Evolutionary conservation across 2,797 vertebrate species (phyloP), one percentile per base, ranked within the genome.

Genomic region (Anomalospiza imberbis): DNA sequence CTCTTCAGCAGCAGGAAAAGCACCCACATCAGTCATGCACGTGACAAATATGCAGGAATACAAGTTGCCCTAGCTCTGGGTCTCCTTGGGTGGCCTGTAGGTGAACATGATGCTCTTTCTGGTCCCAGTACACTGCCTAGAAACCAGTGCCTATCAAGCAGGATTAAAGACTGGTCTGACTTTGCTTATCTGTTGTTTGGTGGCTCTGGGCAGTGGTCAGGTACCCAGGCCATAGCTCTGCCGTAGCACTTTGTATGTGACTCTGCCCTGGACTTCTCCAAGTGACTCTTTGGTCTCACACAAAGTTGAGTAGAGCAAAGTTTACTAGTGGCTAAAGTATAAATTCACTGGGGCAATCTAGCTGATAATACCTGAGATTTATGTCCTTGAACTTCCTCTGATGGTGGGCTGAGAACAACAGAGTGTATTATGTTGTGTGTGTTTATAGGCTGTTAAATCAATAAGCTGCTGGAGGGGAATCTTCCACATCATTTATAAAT

Each of bases 401-500:
- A 26, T 53, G 71, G 54, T 36, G 29, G n/a, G 48, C 55, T 75
- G 80, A 62, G 32, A 79, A 67, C 55, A 40, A 57, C 21, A 40
- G 63, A 73, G 89, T n/a, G 12, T 47, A 32, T 60, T 82, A 26
- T 19, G 65, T 9, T 58, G 44, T 71, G n/a, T 74, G 36, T 73
- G n/a, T 67, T 89, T 84, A 77, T 66, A 72, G 87, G 83, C 81
- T 89, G 60, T 50, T 91, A 71, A 93, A 89, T 97, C 94, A 88
- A 95, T 96, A 78, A 36, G 19, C 53, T 94, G 89, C 92, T 81
- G 89, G 58, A 95, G 92, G 93, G 91, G 48, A 95, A 91, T 94
- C 78, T 94, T 95, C 93, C 94, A 89, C 93, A 78, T 78, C 74
- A 96, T 88, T 96, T 92, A 86, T 92, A 78, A 91, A 94, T 77